These are phyloP conservation scores for Himantopus leucocephalus DNA, from an alignment of 2,113 vertebrate genomes.

Conservation along the genomic window DNA sequence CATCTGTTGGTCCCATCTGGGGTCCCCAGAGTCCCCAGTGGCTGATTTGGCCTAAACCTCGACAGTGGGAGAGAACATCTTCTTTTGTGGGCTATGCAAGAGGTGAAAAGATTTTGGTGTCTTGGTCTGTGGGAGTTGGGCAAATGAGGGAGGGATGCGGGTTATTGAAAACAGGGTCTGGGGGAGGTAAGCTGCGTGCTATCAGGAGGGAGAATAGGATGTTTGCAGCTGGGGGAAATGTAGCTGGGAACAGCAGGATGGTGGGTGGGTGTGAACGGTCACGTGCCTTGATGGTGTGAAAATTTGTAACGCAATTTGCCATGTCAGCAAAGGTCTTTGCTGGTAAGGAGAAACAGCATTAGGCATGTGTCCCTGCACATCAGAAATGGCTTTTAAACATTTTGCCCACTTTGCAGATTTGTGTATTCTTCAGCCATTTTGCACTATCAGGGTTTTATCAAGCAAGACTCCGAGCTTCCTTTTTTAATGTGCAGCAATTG, in stretches of 20 bases:
- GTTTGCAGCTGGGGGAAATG: background rate
- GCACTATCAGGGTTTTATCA: background rate
- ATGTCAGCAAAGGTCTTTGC: background rate
- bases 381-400: background rate
- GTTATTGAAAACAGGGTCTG: background rate
- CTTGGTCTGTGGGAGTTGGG: background rate
- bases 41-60: no score
- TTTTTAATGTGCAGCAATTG: background rate
- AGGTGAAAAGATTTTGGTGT: background rate
- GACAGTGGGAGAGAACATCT: background rate
- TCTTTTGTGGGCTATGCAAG: background rate
- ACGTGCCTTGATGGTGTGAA: fast-evolving
- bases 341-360: background rate
- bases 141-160: fast-evolving
- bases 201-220: background rate
- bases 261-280: background rate
- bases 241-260: background rate
- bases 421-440: background rate
- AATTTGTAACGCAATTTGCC: background rate
- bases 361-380: background rate
- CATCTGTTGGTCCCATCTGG: no score
- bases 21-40: no score
- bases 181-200: background rate
- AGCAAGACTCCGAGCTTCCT: background rate
- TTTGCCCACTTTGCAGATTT: background rate